Evolutionary conservation across 2,888 invertebrate genomes (phyloP).

Genomic region (Megastigmus dorsalis): DNA sequence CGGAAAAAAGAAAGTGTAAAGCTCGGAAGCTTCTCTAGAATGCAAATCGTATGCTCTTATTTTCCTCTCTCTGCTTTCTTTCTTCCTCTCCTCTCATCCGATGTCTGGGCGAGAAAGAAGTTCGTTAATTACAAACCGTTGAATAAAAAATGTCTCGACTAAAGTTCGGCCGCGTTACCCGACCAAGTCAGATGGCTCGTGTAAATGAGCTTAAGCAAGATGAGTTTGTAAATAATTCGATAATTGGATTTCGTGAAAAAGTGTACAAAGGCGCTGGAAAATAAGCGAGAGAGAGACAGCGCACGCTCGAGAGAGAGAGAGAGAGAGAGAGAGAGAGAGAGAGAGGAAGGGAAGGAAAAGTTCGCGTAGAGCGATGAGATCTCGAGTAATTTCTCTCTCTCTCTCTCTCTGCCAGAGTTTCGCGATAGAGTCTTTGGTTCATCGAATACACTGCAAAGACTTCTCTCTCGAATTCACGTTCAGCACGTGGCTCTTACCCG

Average conservation of each 20-base stretch:
- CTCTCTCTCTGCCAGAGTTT: neutral
- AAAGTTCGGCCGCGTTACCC: neutral
- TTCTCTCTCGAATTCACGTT: conserved; percentile 57
- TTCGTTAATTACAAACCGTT: conserved; percentile 15
- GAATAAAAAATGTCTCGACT: conserved; percentile 21
- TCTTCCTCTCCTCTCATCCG: neutral
- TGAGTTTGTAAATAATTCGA: conserved; percentile 22
- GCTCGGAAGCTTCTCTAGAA: too few species aligned
- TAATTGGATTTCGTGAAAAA: conserved; percentile 18
- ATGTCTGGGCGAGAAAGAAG: neutral
- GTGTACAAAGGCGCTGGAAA: too few species aligned
- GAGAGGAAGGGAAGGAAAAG: too few species aligned
- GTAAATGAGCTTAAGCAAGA: neutral
- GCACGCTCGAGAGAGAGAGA: too few species aligned
- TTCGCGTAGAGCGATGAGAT: too few species aligned
- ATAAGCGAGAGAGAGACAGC: too few species aligned
- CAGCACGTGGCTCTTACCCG: conserved; percentile 64
- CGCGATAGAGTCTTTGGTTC: conserved; percentile 26
- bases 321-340: too few species aligned
- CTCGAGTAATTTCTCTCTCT: too few species aligned
- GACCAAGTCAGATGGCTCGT: neutral
- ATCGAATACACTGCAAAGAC: too few species aligned
- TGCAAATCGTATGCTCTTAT: too few species aligned
- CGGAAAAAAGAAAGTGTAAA: too few species aligned
- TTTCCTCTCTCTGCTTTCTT: neutral